These are phyloP conservation scores for Myiopsitta monachus DNA, from an alignment of 2,113 vertebrate species.

Conservation along the genomic window DNA sequence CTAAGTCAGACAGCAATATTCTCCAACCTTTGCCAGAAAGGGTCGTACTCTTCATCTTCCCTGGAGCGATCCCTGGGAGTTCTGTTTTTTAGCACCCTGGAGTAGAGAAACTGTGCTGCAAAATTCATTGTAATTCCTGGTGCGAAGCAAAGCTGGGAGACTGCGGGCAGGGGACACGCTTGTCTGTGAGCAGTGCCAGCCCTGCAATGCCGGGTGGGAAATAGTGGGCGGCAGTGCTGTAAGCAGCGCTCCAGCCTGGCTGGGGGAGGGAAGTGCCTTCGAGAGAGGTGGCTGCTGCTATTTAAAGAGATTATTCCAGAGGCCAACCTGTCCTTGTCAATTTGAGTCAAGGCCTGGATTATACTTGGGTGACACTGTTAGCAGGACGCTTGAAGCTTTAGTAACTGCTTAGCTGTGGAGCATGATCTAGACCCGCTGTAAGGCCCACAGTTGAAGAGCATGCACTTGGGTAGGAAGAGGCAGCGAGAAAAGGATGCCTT, in stretches of 20 bases:
- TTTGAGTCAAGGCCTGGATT: constrained; percentile 70
- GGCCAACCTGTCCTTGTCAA: constrained; percentile 70
- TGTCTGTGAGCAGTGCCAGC: constrained; percentile 3
- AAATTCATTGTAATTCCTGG: constrained; percentile 83
- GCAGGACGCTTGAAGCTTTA: constrained; percentile 50
- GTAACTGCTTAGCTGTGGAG: constrained; percentile 36
- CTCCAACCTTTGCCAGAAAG: constrained; percentile 95
- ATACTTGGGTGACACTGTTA: constrained; percentile 47
- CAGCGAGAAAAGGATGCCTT: neutral
- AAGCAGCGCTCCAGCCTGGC: neutral
- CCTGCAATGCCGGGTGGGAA: neutral
- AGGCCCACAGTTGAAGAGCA: accelerated
- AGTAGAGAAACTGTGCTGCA: constrained; percentile 86
- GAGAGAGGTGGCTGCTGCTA: constrained; percentile 46
- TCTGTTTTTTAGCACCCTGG: constrained; percentile 77
- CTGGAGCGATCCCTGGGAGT: constrained; percentile 60
- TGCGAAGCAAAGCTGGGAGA: neutral
- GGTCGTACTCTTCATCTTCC: constrained; percentile 85
- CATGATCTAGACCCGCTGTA: neutral
- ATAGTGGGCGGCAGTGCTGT: neutral
- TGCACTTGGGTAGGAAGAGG: neutral
- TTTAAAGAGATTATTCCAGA: constrained; percentile 73
- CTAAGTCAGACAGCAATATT: constrained; percentile 69
- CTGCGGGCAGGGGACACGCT: constrained; percentile 1
- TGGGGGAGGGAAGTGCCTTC: constrained; percentile 17